A percentile compares a stretch with the other conserved stretches of the same genome.
These are phyloP conservation scores for Tenebrio molitor DNA, from an alignment of 1,140 invertebrate species.

Conservation along the genomic window DNA sequence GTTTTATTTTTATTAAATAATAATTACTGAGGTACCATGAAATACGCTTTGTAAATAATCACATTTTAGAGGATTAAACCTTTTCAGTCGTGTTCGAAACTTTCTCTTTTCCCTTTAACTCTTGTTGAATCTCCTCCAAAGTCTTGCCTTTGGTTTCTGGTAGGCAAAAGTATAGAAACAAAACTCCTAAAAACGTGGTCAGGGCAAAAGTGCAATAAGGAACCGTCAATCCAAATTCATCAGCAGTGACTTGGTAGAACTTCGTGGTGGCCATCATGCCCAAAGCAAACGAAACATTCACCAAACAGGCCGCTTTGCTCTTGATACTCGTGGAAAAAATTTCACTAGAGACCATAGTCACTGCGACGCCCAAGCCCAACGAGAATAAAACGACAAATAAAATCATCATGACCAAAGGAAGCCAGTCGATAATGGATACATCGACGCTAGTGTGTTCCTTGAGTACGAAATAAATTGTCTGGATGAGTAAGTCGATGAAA, in stretches of 20 bases:
- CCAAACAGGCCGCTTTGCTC: constrained; percentile 55
- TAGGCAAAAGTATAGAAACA: constrained; percentile 20
- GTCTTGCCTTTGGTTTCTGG: constrained; percentile 34
- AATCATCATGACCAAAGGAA: constrained; percentile 59
- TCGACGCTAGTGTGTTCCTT: constrained; percentile 52
- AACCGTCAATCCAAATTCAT: constrained; percentile 75
- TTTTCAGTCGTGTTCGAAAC: too few relatives aligned
- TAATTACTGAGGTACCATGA: too few relatives aligned
- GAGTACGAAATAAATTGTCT: constrained; percentile 68
- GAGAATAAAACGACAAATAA: constrained; percentile 57
- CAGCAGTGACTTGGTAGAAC: constrained; percentile 63
- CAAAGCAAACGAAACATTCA: constrained; percentile 53
- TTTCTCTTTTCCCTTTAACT: neutral
- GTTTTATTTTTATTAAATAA: too few relatives aligned
- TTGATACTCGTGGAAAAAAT: constrained; percentile 63
- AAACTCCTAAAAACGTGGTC: neutral
- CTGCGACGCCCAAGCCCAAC: constrained; percentile 58
- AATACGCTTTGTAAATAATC: too few relatives aligned
- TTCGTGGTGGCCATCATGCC: constrained; percentile 64
- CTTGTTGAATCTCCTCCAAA: constrained; percentile 32
- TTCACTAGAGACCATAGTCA: constrained; percentile 62
- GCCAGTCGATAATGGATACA: constrained; percentile 59
- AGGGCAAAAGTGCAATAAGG: constrained; percentile 87
- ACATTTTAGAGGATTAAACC: too few relatives aligned
- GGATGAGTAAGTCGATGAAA: constrained; percentile 68